A percentile compares a stretch with the other conserved stretches of the same genome.
Evolutionary conservation across 2,113 vertebrate species (phyloP).

Genomic region (Falcunculus frontatus): DNA sequence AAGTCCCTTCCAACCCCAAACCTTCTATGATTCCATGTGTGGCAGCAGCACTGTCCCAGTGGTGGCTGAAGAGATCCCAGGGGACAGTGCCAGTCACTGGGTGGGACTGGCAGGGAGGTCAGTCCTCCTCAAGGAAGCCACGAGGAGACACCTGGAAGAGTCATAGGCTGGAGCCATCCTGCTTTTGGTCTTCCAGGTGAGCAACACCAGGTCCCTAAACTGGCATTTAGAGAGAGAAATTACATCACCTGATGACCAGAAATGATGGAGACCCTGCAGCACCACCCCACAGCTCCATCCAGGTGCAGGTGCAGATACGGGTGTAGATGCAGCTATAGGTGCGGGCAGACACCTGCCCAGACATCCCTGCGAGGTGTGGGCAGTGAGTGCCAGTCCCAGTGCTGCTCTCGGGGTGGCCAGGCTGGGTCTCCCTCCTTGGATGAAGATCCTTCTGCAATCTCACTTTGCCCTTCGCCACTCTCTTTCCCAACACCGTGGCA

Average conservation of each 20-base stretch:
- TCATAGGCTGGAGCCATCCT: background rate
- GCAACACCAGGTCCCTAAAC: background rate
- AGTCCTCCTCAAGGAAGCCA: background rate
- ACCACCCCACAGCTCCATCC: background rate
- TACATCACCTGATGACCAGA: background rate
- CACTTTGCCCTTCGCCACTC: background rate
- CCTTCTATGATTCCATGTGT: background rate
- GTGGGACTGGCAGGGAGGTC: background rate
- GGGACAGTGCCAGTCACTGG: rapidly evolving
- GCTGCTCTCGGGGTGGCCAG: background rate
- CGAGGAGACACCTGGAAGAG: background rate
- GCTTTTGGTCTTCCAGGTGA: background rate
- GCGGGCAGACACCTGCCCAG: background rate
- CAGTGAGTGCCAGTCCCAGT: background rate
- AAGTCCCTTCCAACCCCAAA: background rate
- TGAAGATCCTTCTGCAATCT: background rate
- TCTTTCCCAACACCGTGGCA: background rate
- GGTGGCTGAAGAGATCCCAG: background rate
- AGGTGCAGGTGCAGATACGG: background rate
- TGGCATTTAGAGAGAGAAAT: background rate
- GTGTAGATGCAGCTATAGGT: background rate
- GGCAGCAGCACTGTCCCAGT: background rate
- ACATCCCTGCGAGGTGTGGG: background rate
- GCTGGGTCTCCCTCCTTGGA: background rate
- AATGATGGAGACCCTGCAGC: background rate